phyloP scores from a whole-genome alignment of 2,888 invertebrate genomes.

The Melanchra persicariae region DNA sequence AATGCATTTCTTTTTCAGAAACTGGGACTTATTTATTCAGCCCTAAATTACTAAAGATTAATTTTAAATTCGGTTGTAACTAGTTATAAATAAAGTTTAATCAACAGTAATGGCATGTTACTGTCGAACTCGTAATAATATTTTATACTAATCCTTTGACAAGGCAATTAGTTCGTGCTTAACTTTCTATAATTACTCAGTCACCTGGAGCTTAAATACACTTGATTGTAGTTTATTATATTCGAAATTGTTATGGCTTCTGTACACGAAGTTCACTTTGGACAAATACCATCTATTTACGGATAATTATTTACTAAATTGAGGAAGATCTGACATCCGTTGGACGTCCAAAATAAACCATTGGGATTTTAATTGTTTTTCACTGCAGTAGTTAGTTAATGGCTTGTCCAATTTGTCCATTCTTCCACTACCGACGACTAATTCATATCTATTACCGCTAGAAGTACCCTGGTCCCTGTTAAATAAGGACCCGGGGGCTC shows the following conservation, averaged over 20 bases:
- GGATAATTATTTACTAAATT: not conserved
- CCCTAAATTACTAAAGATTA: not conserved
- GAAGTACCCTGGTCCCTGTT: slow-evolving; percentile 29
- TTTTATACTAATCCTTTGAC: slow-evolving; percentile 51
- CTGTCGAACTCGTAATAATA: slow-evolving; percentile 31
- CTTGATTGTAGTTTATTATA: slow-evolving; percentile 52
- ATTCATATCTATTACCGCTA: slow-evolving; percentile 54
- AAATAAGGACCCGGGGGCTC: slow-evolving; percentile 55
- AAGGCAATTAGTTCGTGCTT: slow-evolving; percentile 39
- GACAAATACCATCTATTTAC: slow-evolving; percentile 1
- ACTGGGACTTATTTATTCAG: not conserved
- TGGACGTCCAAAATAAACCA: not conserved
- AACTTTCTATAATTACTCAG: slow-evolving; percentile 62
- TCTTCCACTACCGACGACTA: slow-evolving; percentile 44
- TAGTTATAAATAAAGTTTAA: not conserved
- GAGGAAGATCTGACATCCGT: not conserved
- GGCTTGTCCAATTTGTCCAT: slow-evolving; percentile 30
- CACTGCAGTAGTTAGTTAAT: slow-evolving; percentile 9
- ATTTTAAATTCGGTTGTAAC: not conserved
- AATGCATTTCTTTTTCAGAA: not conserved
- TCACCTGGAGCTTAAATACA: slow-evolving; percentile 29
- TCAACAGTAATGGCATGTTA: slow-evolving; percentile 21
- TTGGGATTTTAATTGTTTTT: slow-evolving; percentile 29
- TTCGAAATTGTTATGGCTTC: slow-evolving; percentile 39
- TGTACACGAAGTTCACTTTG: slow-evolving; percentile 14